These are phyloP conservation scores for Elymnias hypermnestra DNA, from an alignment of 1,140 invertebrate species.

Conservation along the genomic window DNA sequence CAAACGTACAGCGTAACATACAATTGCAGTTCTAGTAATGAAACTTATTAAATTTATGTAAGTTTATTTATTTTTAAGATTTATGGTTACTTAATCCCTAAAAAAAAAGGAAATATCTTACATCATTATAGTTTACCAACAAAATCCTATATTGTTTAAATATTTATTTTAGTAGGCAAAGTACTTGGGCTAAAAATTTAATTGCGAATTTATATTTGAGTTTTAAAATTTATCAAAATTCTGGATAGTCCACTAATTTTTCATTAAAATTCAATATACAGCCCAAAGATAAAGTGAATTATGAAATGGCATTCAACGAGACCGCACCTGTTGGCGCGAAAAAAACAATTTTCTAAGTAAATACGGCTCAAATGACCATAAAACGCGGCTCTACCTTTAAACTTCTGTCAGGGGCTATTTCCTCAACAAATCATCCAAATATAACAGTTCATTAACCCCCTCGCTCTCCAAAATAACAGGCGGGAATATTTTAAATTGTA, in stretches of 20 bases:
- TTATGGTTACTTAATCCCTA: too few relatives aligned
- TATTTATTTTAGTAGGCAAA: too few relatives aligned
- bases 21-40: too few relatives aligned
- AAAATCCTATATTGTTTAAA: too few relatives aligned
- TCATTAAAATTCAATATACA: slow-evolving; percentile 14
- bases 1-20: too few relatives aligned
- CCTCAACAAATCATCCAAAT: slow-evolving; percentile 24
- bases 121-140: too few relatives aligned
- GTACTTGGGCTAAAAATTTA: too few relatives aligned
- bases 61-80: too few relatives aligned
- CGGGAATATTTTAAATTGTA: slow-evolving; percentile 32
- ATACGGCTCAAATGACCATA: slow-evolving; percentile 28
- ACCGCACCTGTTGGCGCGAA: slow-evolving; percentile 29
- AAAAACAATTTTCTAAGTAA: slow-evolving; percentile 30
- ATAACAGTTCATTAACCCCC: slow-evolving; percentile 27
- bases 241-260: slow-evolving; percentile 10
- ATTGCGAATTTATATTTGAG: too few relatives aligned
- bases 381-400: slow-evolving; percentile 38
- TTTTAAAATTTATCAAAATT: too few relatives aligned
- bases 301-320: slow-evolving; percentile 18
- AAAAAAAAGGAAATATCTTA: too few relatives aligned
- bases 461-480: slow-evolving; percentile 4
- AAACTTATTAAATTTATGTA: too few relatives aligned
- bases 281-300: slow-evolving; percentile 28
- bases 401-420: slow-evolving; percentile 28